A percentile compares a stretch with the other conserved stretches of the same genome.
Evolutionary conservation across 2,113 vertebrate species (phyloP).

Genomic region (Chloropsis cyanopogon): DNA sequence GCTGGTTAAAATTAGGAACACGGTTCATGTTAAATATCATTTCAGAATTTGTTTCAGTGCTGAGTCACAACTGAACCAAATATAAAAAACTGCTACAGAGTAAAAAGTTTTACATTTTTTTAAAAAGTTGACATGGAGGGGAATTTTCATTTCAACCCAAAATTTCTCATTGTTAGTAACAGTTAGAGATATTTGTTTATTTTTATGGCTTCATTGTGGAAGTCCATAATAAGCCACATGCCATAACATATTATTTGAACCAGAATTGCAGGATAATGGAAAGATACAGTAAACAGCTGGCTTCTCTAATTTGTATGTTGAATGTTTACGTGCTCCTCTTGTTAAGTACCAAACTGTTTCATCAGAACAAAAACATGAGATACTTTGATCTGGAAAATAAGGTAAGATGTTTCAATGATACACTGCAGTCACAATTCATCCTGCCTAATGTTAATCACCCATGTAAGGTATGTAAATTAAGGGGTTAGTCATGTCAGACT

Average conservation of each 20-base stretch:
- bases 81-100: background rate
- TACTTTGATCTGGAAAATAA: slow-evolving; percentile 63
- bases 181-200: background rate
- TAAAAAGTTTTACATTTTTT: background rate
- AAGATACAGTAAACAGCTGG: background rate
- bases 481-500: slow-evolving; percentile 19
- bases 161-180: background rate
- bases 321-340: background rate
- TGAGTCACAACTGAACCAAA: background rate
- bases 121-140: background rate
- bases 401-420: slow-evolving; percentile 29
- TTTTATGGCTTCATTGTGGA: background rate
- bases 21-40: background rate
- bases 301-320: slow-evolving; percentile 15
- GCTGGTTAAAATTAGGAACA: background rate
- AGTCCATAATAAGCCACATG: slow-evolving; percentile 14
- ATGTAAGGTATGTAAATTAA: slow-evolving; percentile 26
- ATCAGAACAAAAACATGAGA: slow-evolving; percentile 22
- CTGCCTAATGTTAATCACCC: background rate
- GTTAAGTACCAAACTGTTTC: slow-evolving; percentile 35
- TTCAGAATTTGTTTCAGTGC: background rate
- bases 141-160: background rate
- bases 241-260: background rate
- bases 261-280: slow-evolving; percentile 20
- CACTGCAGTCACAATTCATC: background rate